Evolutionary conservation across 1,140 invertebrate species (phyloP), one percentile per base, ranked within the genome.

Genomic region (Leptinotarsa lineolata): DNA sequence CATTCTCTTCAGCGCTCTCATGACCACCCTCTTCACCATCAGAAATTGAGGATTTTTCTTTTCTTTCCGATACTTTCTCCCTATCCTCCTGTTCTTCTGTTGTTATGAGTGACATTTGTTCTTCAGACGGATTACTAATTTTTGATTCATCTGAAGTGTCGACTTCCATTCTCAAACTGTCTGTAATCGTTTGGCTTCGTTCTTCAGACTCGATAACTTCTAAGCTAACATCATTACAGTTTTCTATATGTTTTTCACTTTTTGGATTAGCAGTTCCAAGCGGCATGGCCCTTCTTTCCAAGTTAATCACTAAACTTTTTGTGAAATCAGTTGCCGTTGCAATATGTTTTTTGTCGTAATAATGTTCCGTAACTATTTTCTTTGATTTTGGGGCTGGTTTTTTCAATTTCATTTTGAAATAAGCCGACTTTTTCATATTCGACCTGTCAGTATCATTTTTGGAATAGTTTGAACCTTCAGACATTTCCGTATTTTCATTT

Each of bases 351-450:
- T 30, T 30, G 4, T 63, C 20, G 11, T 24, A n/a, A 63, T 24
- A 8, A 15, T 63, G 4, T 63, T 63, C 13, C 11, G 15, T 63
- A 21, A 18, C 20, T 30, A 20, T 16, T 24, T 63, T 21, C 15
- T 15, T 63, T 13, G 16, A 18, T n/a, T 63, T 63, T 63, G 20
- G 5, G 4, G 20, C 6, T 63, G 15, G 15, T 12, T 63, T 30
- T 16, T 63, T 63, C 61, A 63, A 63, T 21, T 63, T 63, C 2
- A 63, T 63, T 30, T 63, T 63, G 21, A 63, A 63, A 30, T 18
- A 63, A 8, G 13, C 20, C 0, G 15, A 15, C 61, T 63, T 63
- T 63, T 63, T 63, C 13, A 18, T 3, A 54, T 30, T 3, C 15
- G 58, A 59, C 20, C 16, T n/a, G 15, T n/a, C 58, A 18, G 58